Evolutionary conservation across 2,113 vertebrate species (phyloP).

Genomic region (Lethenteron reissneri): DNA sequence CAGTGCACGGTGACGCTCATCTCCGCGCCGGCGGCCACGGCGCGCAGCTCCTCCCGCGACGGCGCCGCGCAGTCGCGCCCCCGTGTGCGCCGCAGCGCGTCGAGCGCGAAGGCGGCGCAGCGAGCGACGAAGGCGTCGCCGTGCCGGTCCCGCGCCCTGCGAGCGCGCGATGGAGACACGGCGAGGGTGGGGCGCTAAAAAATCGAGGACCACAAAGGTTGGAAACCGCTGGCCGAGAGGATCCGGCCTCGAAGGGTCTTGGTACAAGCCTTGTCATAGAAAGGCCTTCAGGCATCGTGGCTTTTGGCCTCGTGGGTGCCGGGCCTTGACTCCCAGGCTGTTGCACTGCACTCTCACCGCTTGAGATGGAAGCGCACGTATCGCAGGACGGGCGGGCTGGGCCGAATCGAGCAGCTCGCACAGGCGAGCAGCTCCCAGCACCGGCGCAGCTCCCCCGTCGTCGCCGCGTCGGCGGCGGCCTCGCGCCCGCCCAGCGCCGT

Average conservation of each 20-base stretch:
- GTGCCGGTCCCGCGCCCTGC: neutral
- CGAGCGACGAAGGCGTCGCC: conserved; percentile 19
- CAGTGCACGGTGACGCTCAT: conserved; percentile 76
- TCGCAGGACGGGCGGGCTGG: conserved; percentile 1
- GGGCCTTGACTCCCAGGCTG: no score
- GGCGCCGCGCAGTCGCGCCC: conserved; percentile 52
- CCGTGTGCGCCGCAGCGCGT: conserved; percentile 64
- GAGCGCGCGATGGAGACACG: no score
- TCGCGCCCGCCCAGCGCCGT: neutral
- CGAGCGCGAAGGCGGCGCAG: conserved; percentile 46
- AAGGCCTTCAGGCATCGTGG: no score
- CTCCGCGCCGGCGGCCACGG: conserved; percentile 52
- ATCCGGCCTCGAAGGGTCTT: no score
- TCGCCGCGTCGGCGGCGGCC: conserved; percentile 36
- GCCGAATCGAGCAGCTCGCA: neutral
- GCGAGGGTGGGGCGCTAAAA: no score
- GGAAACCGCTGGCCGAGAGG: no score
- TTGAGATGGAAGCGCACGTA: conserved; percentile 4
- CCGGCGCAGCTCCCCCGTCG: conserved; percentile 40
- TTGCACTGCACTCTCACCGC: neutral
- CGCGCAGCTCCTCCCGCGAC: conserved; percentile 64
- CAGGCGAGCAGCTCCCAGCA: conserved; percentile 6
- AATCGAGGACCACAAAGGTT: no score
- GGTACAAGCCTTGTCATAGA: no score
- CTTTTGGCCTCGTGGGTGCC: no score